Evolutionary conservation across 1,140 invertebrate genomes (phyloP).

Genomic region (Drosophila pallidifrons): DNA sequence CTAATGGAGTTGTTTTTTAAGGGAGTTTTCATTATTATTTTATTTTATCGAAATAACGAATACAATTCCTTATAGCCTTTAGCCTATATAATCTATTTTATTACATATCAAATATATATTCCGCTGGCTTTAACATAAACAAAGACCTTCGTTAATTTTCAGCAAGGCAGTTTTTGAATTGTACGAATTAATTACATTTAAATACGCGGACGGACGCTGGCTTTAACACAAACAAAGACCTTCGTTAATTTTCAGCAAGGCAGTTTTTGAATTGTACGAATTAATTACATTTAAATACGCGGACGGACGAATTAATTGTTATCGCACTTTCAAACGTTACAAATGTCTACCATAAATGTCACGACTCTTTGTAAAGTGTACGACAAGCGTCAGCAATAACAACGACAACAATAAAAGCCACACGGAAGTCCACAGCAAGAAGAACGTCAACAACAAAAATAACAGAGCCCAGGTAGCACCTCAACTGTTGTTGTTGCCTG

Average conservation of each 20-base stretch:
- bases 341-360: background rate
- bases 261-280: background rate
- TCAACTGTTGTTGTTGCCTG: conserved; percentile 15
- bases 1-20: no score
- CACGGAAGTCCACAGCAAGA: conserved; percentile 44
- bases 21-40: no score
- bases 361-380: background rate
- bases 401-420: conserved; percentile 32
- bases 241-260: background rate
- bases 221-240: background rate
- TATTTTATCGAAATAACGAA: no score
- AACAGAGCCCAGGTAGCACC: conserved; percentile 17
- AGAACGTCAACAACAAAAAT: background rate
- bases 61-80: no score
- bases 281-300: background rate
- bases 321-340: background rate
- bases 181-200: background rate
- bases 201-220: background rate
- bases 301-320: background rate
- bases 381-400: conserved; percentile 10
- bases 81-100: no score
- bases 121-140: background rate
- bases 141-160: background rate
- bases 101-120: no score
- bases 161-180: background rate